Percentiles rank a stretch among this genome's conserved stretches.
Evolutionary conservation across 2,113 vertebrate genomes (phyloP).

Genomic region (Cyanoramphus novaezelandiae): DNA sequence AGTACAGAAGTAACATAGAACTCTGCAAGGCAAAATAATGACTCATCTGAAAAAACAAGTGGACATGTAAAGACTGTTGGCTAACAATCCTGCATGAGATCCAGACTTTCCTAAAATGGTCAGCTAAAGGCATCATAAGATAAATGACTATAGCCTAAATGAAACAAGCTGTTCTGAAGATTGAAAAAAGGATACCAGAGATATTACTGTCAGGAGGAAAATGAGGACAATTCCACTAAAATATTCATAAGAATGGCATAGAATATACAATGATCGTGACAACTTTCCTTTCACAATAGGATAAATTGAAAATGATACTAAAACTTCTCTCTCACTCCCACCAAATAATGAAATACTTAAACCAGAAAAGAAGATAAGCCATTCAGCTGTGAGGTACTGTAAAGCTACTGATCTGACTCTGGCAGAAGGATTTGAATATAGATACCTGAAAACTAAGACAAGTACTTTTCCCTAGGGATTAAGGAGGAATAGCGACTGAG

Average conservation of each 20-base stretch:
- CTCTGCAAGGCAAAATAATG: not conserved
- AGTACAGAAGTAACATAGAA: not conserved
- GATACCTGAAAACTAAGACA: not conserved
- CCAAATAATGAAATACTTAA: not conserved
- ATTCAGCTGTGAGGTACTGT: not conserved
- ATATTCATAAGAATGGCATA: not conserved
- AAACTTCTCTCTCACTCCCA: not conserved
- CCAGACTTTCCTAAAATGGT: not conserved
- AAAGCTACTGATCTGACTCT: not conserved
- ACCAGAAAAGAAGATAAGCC: not conserved
- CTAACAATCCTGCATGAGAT: not conserved
- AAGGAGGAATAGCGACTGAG: not conserved
- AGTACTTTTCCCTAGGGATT: not conserved
- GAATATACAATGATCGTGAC: not conserved
- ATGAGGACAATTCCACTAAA: not conserved
- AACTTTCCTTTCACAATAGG: not conserved
- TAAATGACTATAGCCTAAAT: not conserved
- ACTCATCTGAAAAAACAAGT: not conserved
- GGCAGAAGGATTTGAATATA: not conserved
- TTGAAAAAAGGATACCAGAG: not conserved
- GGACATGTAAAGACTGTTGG: not conserved
- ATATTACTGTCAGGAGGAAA: not conserved
- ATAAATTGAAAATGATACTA: not conserved
- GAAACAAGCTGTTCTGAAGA: not conserved
- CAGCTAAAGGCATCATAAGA: not conserved